A percentile compares a stretch with the other conserved stretches of the same genome.
phyloP scores from a whole-genome alignment of 2,797 vertebrate species.

The Nannoperca australis region DNA sequence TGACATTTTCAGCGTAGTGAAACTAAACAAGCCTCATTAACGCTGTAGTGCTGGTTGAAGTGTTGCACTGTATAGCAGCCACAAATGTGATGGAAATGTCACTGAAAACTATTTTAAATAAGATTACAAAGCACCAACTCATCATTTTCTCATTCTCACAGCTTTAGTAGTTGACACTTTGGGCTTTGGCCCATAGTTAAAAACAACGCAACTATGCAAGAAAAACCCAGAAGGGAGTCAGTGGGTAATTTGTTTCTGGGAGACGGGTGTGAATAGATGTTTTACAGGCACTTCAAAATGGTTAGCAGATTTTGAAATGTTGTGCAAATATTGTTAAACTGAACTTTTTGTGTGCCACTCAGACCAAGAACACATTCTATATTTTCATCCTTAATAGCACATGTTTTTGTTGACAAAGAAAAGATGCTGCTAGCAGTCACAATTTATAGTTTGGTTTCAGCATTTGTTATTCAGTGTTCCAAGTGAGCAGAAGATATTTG shows the following conservation, averaged over 20 bases:
- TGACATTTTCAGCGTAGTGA: slow-evolving; percentile 24
- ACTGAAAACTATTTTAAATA: slow-evolving; percentile 34
- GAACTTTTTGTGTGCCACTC: background rate
- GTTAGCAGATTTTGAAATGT: slow-evolving; percentile 43
- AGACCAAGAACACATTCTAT: slow-evolving; percentile 1
- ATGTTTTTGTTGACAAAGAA: background rate
- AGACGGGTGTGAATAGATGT: slow-evolving; percentile 13
- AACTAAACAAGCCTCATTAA: slow-evolving; percentile 46
- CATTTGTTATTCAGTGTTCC: background rate
- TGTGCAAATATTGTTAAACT: slow-evolving; percentile 39
- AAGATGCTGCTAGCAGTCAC: background rate
- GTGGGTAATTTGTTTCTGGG: slow-evolving; percentile 25
- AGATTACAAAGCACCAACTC: slow-evolving; percentile 23
- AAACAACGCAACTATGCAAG: slow-evolving; percentile 35
- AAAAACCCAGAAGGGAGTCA: slow-evolving; percentile 35
- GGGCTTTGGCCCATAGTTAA: slow-evolving; percentile 24
- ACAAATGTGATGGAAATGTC: slow-evolving; percentile 30
- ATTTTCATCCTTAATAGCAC: slow-evolving; percentile 11
- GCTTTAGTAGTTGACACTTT: slow-evolving; percentile 33
- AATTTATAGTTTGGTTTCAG: background rate
- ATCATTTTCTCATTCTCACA: slow-evolving; percentile 44
- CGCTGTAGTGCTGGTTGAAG: slow-evolving; percentile 20
- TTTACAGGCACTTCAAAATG: slow-evolving; percentile 28
- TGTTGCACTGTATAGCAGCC: slow-evolving; percentile 7
- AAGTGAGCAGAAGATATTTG: slow-evolving; percentile 13